These are phyloP conservation scores for Ellobium chinense DNA, from an alignment of 2,888 invertebrate genomes.

Conservation along the genomic window DNA sequence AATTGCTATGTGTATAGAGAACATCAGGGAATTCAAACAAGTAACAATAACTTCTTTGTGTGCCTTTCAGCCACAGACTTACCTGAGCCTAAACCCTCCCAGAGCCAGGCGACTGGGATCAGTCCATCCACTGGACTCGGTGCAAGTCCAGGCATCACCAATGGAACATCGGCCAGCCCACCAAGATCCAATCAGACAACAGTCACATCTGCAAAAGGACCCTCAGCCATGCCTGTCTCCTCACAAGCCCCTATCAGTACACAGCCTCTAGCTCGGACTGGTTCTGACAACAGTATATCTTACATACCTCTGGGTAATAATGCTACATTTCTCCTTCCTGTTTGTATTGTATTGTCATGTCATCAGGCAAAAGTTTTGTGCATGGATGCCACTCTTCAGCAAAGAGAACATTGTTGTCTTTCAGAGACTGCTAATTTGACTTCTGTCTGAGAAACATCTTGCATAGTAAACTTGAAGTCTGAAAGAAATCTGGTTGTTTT, in stretches of 20 bases:
- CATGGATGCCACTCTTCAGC: too few species aligned
- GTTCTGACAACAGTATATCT: slow-evolving; percentile 17
- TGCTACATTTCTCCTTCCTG: too few species aligned
- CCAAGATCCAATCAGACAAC: slow-evolving; percentile 2
- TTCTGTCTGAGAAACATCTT: too few species aligned
- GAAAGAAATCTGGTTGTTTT: too few species aligned
- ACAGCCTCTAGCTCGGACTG: slow-evolving; percentile 38
- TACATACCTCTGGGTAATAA: slow-evolving; percentile 35
- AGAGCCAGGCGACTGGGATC: not conserved
- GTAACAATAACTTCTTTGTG: too few species aligned
- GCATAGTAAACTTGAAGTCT: too few species aligned
- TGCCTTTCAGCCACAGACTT: slow-evolving; percentile 60
- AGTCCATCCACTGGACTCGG: slow-evolving; percentile 5
- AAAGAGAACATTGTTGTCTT: too few species aligned
- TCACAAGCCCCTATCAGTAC: slow-evolving; percentile 24
- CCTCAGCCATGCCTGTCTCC: slow-evolving; percentile 2
- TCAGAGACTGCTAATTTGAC: too few species aligned
- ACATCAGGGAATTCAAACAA: too few species aligned
- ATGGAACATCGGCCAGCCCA: slow-evolving; percentile 10
- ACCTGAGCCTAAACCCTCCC: slow-evolving; percentile 50
- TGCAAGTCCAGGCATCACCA: not conserved
- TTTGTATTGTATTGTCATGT: too few species aligned
- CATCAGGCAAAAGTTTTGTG: too few species aligned
- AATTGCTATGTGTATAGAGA: too few species aligned
- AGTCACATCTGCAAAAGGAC: slow-evolving; percentile 25